Evolutionary conservation across 2,888 invertebrate species (phyloP), one percentile per base, ranked within the genome.

Genomic region (Cantharis rufa): DNA sequence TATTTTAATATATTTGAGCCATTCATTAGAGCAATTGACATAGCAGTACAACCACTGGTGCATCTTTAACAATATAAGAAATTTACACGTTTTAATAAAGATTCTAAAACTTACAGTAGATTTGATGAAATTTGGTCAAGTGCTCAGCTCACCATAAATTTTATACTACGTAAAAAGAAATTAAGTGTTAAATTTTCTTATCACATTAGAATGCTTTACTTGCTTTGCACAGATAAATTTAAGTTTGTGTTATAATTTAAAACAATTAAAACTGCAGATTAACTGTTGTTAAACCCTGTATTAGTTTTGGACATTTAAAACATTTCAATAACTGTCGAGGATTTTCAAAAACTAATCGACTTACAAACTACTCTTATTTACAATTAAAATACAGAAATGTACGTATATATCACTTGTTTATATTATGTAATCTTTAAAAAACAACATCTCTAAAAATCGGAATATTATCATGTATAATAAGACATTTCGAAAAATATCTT

Each of bases 401-500:
- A 72, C 71, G 66, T 79, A 62, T 80, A 71, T 81, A 78, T 79
- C 79, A 79, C 79, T 78, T 77, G 75, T 81, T 75, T 18, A 21
- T 15, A 21, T 66, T n/a, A 78, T 69, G 69, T 75, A 80, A 73
- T 70, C 72, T 69, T 77, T 66, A 68, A 77, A 66, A 73, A 74
- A 69, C 70, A 64, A 72, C 74, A 74, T 71, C 70, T 71, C 75
- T 75, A 70, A 77, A 78, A 78, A 80, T 77, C 79, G 77, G 76
- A 81, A 69, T 70, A 77, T 66, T 48, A 71, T 62, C 28, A 79
- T 80, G 80, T 81, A 80, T 83, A 48, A 82, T 83, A 83, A 82
- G 83, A 84, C 83, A 82, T 81, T 82, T 84, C 82, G 82, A 84
- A 83, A 83, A 83, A 84, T 83, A 83, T 83, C 83, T 83, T 70